These are phyloP conservation scores for Calliscelio sp. DNA, from an alignment of 2,888 invertebrate genomes.

Conservation along the genomic window DNA sequence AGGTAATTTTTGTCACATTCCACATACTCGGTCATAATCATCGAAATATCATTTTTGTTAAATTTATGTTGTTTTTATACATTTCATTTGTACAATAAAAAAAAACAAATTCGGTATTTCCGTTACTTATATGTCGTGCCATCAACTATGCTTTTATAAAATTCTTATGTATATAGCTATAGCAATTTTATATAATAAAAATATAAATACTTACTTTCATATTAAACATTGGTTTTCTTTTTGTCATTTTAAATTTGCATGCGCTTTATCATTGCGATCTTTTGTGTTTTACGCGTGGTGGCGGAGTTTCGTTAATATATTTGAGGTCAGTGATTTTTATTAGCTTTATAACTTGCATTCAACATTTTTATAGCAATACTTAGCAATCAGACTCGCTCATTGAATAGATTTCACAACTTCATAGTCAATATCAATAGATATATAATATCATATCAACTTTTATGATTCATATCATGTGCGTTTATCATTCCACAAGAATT, in stretches of 20 bases:
- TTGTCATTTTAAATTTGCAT: constrained; percentile 61
- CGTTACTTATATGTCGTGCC: constrained; percentile 12
- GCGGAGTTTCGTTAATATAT: constrained; percentile 31
- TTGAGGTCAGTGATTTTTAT: constrained; percentile 47
- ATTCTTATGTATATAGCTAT: constrained; percentile 49
- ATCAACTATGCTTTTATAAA: constrained; percentile 40
- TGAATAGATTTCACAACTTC: too few species aligned
- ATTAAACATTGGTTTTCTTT: constrained; percentile 51
- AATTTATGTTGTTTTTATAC: constrained; percentile 21
- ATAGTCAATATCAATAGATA: too few species aligned
- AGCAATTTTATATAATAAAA: constrained; percentile 53
- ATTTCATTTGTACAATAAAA: constrained; percentile 23
- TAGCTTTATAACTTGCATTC: constrained; percentile 3
- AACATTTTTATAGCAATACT: too few species aligned
- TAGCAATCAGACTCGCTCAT: too few species aligned
- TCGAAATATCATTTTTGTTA: constrained; percentile 16
- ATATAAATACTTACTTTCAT: constrained; percentile 33
- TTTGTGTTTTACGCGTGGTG: constrained; percentile 42
- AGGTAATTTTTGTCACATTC: constrained; percentile 36
- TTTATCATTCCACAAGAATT: too few species aligned
- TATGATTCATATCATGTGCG: too few species aligned
- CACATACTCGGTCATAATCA: constrained; percentile 25
- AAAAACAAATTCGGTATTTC: background rate
- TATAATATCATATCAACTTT: too few species aligned
- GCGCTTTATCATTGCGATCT: constrained; percentile 37